Base-by-base conservation (phyloP, 2,113 vertebrate genomes). In the Pipa parva region DNA sequence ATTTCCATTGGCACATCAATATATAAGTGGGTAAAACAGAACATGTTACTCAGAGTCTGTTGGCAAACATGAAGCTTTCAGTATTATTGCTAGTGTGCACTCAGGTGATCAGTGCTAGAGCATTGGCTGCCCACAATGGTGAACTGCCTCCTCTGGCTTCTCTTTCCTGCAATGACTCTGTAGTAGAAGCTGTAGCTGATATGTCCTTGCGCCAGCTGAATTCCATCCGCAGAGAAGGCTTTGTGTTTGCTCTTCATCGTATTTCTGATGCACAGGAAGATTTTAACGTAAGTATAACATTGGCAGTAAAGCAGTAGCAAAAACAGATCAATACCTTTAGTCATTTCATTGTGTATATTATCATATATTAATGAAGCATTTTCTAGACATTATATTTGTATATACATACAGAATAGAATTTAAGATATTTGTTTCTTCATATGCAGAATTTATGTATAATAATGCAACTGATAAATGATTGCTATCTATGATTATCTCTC, bases 141-240 rank as follows among this genome's bases (percentile, higher is more conserved):
- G 1, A 0, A 1, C 27, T 3, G 0, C 0, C 1, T 29, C 10
- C 37, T 1, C 25, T 81, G 42, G 50, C 50, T 0, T 25, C 77
- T 18, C 73, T 20, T 0, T 0, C 1, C 59, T 86, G 85, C 1
- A 56, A 73, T 4, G 64, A 73, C 0, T 26, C 63, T 0, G n/a
- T 46, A 0, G 77, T 77, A 7, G 72, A 81, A 64, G 22, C 27
- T 2, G 33, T 70, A 3, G 73, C 79, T 0, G 73, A 51, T 13
- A n/a, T 75, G 26, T 74, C 86, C 27, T 72, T 89, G 1, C 2
- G 15, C 39, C 56, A 65, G 46, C 73, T 85, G 74, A 90, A 87
- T 3, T 54, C 18, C 4, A 37, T 79, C 58, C 59, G 2, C 7
- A 52, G 42, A 1, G 73, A 83, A 0, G 87, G 83, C 63, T 87